Percentiles rank a stretch among this genome's conserved stretches.
Evolutionary conservation across 2,888 invertebrate species (phyloP).

Genomic region (Heliconius ethilla): DNA sequence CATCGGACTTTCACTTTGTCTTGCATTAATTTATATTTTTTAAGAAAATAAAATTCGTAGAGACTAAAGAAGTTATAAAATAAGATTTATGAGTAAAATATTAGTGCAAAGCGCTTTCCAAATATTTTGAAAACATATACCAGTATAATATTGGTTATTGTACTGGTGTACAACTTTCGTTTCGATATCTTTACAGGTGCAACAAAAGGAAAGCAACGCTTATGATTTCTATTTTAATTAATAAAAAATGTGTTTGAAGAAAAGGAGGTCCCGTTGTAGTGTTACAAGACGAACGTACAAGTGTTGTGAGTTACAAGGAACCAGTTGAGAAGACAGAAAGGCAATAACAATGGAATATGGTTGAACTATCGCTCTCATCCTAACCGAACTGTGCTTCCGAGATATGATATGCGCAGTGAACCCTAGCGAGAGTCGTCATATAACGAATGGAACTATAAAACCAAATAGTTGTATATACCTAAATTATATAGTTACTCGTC

Average conservation of each 20-base stretch:
- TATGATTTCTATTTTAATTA: slow-evolving; percentile 65
- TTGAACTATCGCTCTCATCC: slow-evolving; percentile 60
- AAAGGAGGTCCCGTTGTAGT: slow-evolving; percentile 61
- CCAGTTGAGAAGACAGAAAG: slow-evolving; percentile 74
- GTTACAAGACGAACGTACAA: slow-evolving; percentile 73
- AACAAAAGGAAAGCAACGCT: slow-evolving; percentile 54
- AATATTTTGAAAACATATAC: slow-evolving; percentile 46
- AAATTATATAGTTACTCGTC: slow-evolving; percentile 52
- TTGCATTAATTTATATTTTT: background rate
- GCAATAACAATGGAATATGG: slow-evolving; percentile 80
- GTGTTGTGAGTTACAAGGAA: slow-evolving; percentile 61
- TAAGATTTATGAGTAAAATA: background rate
- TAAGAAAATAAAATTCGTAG: background rate
- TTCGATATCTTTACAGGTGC: slow-evolving; percentile 64
- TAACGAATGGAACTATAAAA: slow-evolving; percentile 49
- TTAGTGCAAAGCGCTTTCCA: slow-evolving; percentile 63
- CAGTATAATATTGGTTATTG: slow-evolving; percentile 39
- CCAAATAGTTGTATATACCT: slow-evolving; percentile 49
- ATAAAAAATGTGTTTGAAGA: slow-evolving; percentile 78
- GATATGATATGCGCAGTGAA: slow-evolving; percentile 67
- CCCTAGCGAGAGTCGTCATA: slow-evolving; percentile 50
- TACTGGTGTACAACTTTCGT: slow-evolving; percentile 57
- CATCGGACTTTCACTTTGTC: slow-evolving; percentile 36
- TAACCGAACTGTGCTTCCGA: slow-evolving; percentile 74
- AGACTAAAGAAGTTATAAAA: background rate